Percentiles rank a stretch among this genome's conserved stretches.
Conservation (phyloP, 2,888 invertebrate genomes). For the Drosophila infuscata region DNA sequence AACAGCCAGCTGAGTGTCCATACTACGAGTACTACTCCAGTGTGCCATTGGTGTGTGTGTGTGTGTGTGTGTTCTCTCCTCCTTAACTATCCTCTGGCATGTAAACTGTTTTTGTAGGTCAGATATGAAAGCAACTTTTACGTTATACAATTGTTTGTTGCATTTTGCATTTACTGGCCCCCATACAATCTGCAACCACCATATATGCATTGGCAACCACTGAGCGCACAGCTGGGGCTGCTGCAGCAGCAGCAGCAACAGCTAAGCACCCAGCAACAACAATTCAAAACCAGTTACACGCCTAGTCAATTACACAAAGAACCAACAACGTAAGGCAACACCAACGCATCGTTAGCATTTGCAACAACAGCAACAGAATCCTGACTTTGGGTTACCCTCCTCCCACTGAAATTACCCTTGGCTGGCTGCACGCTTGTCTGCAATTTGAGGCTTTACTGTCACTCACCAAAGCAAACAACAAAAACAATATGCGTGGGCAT, state of each 20-base stretch:
- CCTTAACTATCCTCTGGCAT: constrained; percentile 10
- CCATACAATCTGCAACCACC: constrained; percentile 36
- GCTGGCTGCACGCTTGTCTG: constrained; percentile 59
- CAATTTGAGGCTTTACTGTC: constrained; percentile 75
- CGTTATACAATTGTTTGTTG: constrained; percentile 36
- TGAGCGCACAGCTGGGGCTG: constrained; percentile 15
- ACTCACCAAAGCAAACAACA: constrained; percentile 52
- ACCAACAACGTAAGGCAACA: constrained; percentile 51
- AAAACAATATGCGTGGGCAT: constrained; percentile 49
- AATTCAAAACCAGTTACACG: constrained; percentile 74
- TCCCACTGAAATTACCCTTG: constrained; percentile 16
- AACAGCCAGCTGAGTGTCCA: constrained; percentile 37
- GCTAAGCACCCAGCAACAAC: constrained; percentile 44
- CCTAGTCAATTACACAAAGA: constrained; percentile 76
- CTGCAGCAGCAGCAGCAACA: constrained; percentile 26
- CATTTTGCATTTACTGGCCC: constrained; percentile 37
- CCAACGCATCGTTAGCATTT: constrained; percentile 67
- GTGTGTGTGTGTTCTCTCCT: constrained; percentile 11
- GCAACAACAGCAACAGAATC: constrained; percentile 22
- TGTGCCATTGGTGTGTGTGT: constrained; percentile 32
- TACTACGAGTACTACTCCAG: constrained; percentile 24
- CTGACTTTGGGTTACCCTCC: constrained; percentile 3
- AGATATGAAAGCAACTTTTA: constrained; percentile 54
- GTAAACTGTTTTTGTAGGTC: constrained; percentile 51
- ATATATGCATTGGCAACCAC: constrained; percentile 33